These are phyloP conservation scores for Himalopsyche kuldschensis DNA, from an alignment of 2,888 invertebrate genomes.

Conservation along the genomic window DNA sequence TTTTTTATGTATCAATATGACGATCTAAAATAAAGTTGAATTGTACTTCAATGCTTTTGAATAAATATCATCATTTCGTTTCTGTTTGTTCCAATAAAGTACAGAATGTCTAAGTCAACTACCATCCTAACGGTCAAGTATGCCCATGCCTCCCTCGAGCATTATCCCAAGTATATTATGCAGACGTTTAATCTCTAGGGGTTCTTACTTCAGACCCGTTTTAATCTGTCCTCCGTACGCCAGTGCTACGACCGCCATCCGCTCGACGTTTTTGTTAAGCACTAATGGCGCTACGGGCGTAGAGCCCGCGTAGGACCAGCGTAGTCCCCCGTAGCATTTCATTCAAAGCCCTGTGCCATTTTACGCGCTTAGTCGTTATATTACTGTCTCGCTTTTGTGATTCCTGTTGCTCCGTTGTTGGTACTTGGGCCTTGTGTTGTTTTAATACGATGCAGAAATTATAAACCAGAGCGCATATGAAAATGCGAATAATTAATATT, in stretches of 20 bases:
- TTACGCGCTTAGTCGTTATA: neutral
- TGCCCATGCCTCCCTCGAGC: neutral
- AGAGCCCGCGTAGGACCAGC: neutral
- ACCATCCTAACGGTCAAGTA: neutral
- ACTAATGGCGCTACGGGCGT: neutral
- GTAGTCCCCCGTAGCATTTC: neutral
- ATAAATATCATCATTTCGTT: neutral
- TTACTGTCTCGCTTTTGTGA: neutral
- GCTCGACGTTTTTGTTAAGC: neutral
- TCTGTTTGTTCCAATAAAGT: neutral
- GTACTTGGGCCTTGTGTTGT: neutral
- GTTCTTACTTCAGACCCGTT: neutral
- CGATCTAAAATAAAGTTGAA: too few relatives aligned
- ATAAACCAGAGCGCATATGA: neutral
- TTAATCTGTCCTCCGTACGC: neutral
- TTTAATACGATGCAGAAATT: neutral
- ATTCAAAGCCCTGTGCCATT: neutral
- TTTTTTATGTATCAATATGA: too few relatives aligned
- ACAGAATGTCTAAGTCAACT: neutral
- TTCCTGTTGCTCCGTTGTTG: neutral
- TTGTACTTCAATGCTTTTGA: neutral
- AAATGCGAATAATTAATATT: neutral
- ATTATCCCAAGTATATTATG: neutral
- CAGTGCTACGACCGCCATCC: neutral
- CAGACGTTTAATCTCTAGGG: neutral